These are phyloP conservation scores for Chloroceryle inda DNA, from an alignment of 2,797 vertebrate species.

Conservation along the genomic window DNA sequence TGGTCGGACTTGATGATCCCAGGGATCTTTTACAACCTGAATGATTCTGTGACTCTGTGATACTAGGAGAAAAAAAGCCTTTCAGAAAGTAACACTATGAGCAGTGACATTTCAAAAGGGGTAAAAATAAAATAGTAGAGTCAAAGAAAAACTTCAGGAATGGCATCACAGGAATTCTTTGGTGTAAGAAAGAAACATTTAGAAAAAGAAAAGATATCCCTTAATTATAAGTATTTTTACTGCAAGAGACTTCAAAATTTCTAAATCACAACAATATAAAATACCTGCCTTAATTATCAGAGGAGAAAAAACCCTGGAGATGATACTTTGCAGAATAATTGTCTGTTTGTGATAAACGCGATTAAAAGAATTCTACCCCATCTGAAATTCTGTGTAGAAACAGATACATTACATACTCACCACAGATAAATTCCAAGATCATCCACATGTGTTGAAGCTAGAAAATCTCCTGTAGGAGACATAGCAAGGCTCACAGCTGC, in stretches of 20 bases:
- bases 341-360: neutral
- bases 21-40: too few relatives aligned
- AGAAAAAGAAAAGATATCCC: neutral
- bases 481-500: slow-evolving; percentile 90
- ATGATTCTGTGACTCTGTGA: too few relatives aligned
- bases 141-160: neutral
- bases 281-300: neutral
- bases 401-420: slow-evolving; percentile 77
- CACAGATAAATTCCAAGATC: slow-evolving; percentile 93
- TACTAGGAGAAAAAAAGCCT: neutral
- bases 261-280: neutral
- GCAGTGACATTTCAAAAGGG: neutral
- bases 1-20: too few relatives aligned
- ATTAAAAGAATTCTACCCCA: neutral
- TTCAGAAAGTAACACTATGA: neutral
- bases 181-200: neutral
- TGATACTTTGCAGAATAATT: neutral
- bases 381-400: neutral
- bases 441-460: slow-evolving; percentile 93
- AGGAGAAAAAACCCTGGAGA: neutral
- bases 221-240: neutral
- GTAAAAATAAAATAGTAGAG: neutral
- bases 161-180: neutral
- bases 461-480: slow-evolving; percentile 95
- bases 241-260: neutral